Conservation (phyloP, 2,797 vertebrate species). For the Rhinella marina region DNA sequence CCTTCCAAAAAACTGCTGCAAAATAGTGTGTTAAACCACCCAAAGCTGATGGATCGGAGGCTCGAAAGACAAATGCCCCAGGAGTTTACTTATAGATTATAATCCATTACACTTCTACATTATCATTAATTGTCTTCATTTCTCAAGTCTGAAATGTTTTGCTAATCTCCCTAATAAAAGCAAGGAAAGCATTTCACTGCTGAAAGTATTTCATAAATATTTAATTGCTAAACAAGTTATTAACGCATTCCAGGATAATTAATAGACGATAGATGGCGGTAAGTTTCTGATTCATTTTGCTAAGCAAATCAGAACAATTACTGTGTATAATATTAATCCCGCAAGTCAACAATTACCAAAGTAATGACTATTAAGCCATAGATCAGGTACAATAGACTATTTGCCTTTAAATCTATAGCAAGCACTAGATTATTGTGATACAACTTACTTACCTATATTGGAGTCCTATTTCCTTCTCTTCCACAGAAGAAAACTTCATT, state of each 20-base stretch:
- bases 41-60: too few relatives aligned
- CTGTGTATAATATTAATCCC: constrained; percentile 33
- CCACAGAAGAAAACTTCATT: neutral
- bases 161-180: constrained; percentile 16
- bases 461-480: neutral
- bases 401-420: constrained; percentile 18
- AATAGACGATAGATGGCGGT: constrained; percentile 36
- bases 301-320: constrained; percentile 46
- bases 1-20: too few relatives aligned
- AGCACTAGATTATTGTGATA: neutral
- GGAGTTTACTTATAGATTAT: neutral
- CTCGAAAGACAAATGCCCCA: too few relatives aligned
- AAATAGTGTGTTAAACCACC: too few relatives aligned
- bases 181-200: constrained; percentile 15
- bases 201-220: constrained; percentile 53
- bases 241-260: constrained; percentile 41
- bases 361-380: constrained; percentile 42
- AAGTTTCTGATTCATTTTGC: constrained; percentile 38
- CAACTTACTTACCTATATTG: neutral
- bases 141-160: constrained; percentile 28
- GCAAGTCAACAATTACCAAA: constrained; percentile 31
- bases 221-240: constrained; percentile 48
- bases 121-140: constrained; percentile 21
- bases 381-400: constrained; percentile 23
- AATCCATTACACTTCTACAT: neutral